Evolutionary conservation across 1,140 invertebrate genomes (phyloP).

Genomic region (Periplaneta americana): DNA sequence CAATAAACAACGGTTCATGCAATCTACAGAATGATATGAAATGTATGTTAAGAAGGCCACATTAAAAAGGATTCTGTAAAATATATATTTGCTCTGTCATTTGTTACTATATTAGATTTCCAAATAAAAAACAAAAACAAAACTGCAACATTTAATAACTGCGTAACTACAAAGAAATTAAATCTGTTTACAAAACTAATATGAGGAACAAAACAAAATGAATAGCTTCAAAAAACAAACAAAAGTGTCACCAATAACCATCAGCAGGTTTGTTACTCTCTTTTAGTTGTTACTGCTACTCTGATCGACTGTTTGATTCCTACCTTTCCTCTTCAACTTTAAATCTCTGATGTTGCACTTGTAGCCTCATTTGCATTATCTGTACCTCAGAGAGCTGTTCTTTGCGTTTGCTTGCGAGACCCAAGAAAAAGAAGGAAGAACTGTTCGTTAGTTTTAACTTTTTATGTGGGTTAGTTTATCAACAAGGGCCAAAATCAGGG

Average conservation of each 20-base stretch:
- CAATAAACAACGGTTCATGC: background rate
- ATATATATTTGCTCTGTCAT: background rate
- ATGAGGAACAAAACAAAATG: too few species aligned
- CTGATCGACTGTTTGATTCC: background rate
- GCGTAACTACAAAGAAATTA: background rate
- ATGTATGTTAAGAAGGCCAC: background rate
- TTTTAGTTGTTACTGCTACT: background rate
- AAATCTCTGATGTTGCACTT: conserved; percentile 61
- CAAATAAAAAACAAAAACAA: background rate
- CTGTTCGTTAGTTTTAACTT: background rate
- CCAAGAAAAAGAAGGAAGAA: conserved; percentile 17
- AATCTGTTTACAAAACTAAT: background rate
- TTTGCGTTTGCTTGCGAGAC: conserved; percentile 19
- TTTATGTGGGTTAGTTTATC: background rate
- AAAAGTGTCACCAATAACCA: background rate
- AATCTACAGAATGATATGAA: background rate
- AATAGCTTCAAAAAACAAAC: background rate
- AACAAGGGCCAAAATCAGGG: background rate
- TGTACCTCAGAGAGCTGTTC: conserved; percentile 56
- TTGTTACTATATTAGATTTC: background rate
- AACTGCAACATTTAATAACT: background rate
- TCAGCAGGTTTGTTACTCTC: background rate
- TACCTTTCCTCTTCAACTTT: conserved; percentile 68
- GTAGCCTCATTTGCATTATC: conserved; percentile 64
- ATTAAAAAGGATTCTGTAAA: too few species aligned